These are phyloP conservation scores for Yponomeuta malinellus DNA, from an alignment of 2,888 invertebrate genomes.

Conservation along the genomic window DNA sequence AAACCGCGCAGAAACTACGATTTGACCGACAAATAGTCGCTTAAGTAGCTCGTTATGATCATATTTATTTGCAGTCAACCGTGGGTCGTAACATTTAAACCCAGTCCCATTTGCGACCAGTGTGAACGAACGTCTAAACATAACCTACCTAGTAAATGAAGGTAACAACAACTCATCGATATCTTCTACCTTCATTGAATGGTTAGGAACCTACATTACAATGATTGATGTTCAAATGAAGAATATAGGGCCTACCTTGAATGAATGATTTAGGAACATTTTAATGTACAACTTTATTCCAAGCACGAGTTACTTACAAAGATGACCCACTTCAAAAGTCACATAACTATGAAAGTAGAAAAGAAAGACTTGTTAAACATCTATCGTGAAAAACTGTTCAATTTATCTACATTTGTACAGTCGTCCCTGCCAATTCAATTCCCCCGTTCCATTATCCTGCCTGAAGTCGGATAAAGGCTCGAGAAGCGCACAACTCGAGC, in stretches of 20 bases:
- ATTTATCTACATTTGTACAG: neutral
- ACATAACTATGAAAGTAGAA: too few species aligned
- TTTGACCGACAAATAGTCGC: neutral
- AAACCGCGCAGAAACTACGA: neutral
- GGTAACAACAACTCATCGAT: too few species aligned
- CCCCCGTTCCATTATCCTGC: neutral
- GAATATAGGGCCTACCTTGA: neutral
- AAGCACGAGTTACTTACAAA: too few species aligned
- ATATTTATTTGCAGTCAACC: neutral
- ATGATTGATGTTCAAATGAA: neutral
- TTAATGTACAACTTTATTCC: neutral
- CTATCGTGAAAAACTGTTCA: too few species aligned
- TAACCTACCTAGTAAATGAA: too few species aligned
- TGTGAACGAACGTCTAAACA: too few species aligned
- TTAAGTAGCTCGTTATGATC: neutral
- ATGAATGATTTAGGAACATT: neutral
- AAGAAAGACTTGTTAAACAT: too few species aligned
- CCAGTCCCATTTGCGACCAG: neutral
- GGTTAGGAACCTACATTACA: too few species aligned
- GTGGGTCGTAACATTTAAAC: neutral
- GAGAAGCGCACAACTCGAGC: neutral
- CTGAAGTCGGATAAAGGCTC: neutral
- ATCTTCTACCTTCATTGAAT: too few species aligned
- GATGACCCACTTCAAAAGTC: too few species aligned
- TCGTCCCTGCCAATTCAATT: neutral